A percentile compares a stretch with the other conserved stretches of the same genome.
Conservation (phyloP, 2,797 vertebrate species). For the Eospalax fontanierii region DNA sequence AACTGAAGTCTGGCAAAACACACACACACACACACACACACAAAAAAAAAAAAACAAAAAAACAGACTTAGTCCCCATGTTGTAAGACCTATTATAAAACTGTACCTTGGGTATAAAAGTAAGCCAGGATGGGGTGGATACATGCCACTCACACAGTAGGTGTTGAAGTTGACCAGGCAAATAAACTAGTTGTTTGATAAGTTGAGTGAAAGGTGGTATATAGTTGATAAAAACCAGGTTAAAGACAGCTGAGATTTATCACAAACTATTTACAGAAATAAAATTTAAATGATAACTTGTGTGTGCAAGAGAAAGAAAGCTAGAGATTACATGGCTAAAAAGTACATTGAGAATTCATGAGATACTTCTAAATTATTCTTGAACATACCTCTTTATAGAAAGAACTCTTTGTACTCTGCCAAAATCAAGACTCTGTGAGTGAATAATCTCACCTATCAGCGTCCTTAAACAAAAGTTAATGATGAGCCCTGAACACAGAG, state of each 20-base stretch:
- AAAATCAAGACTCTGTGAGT: background rate
- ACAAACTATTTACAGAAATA: background rate
- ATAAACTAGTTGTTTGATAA: constrained; percentile 36
- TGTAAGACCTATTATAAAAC: constrained; percentile 3
- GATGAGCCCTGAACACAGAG: background rate
- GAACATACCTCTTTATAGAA: background rate
- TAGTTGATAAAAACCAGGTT: constrained; percentile 14
- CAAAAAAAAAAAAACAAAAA: too few species aligned
- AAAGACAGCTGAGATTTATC: constrained; percentile 27
- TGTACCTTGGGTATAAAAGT: background rate
- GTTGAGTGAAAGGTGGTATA: background rate
- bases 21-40: too few species aligned
- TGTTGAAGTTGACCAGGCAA: background rate
- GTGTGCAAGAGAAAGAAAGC: background rate
- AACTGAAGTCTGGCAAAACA: constrained; percentile 3
- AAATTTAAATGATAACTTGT: background rate
- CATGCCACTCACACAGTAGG: background rate
- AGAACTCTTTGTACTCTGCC: constrained; percentile 1
- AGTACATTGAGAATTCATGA: constrained; percentile 51
- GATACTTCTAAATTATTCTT: constrained; percentile 30
- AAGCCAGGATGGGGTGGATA: background rate
- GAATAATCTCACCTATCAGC: constrained; percentile 41
- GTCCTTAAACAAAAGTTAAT: constrained; percentile 20
- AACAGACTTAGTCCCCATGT: background rate
- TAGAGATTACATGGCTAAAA: background rate